A percentile compares a stretch with the other conserved stretches of the same genome.
These are phyloP conservation scores for Phaethornis superciliosus DNA, from an alignment of 2,113 vertebrate genomes.

Conservation along the genomic window DNA sequence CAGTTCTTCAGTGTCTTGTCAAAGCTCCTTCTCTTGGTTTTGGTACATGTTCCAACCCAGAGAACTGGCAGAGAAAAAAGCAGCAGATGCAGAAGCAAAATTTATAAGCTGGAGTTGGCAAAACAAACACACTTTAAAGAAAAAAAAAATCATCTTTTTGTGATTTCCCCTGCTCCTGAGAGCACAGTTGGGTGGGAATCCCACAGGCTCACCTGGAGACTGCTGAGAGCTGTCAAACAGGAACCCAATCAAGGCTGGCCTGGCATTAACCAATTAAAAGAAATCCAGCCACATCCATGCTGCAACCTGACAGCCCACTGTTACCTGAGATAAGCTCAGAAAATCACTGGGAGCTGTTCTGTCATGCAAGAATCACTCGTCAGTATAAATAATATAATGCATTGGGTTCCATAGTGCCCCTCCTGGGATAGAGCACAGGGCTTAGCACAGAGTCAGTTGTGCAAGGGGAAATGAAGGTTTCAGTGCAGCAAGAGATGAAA, in stretches of 20 bases:
- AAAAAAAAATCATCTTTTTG: neutral
- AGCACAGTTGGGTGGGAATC: neutral
- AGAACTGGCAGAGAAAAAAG: neutral
- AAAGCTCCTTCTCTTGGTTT: neutral
- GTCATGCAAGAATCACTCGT: neutral
- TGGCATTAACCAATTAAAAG: neutral
- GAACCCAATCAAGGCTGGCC: neutral
- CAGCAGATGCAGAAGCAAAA: neutral
- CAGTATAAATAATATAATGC: neutral
- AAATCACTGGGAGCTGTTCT: conserved; percentile 11
- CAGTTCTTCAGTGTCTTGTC: neutral
- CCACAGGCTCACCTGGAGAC: neutral
- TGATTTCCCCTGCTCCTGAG: neutral
- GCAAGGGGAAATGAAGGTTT: conserved; percentile 54
- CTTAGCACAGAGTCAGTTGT: neutral
- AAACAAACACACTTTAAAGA: neutral
- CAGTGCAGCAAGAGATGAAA: conserved; percentile 3
- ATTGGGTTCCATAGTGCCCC: neutral
- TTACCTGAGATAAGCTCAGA: neutral
- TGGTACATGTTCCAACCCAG: neutral
- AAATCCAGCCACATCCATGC: neutral
- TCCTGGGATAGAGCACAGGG: neutral
- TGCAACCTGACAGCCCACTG: conserved; percentile 23
- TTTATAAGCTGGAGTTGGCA: neutral
- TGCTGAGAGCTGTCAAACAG: neutral